Evolutionary conservation across 1,140 invertebrate genomes (phyloP), one percentile per base, ranked within the genome.

Genomic region (Mesaphorura yosii): DNA sequence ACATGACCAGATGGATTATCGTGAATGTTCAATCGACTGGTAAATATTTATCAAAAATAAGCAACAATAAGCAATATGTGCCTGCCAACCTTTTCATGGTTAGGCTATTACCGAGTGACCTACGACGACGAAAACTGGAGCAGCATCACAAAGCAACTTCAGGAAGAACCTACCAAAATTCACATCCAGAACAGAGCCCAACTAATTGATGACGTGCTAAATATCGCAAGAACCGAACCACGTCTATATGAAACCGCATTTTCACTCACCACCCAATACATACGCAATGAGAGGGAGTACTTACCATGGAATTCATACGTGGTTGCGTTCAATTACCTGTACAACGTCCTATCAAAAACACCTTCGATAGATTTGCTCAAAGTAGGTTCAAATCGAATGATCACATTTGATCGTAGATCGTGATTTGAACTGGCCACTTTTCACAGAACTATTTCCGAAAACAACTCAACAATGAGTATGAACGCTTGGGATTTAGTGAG

Each of bases 81-180:
- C 28, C 4, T 10, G 6, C 23, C 28, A 46, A 54, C n/a, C 47
- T 3, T 34, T 40, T 40, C 31, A 44, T 55, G 65, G 60, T 29
- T 67, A 77, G 84, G 84, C 17, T 88, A 85, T 59, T 90, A 88
- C 66, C 75, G 84, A 40, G 80, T 88, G 0, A 87, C 88, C 65
- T 89, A 89, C 63, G 86, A 90, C 55, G 62, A 72, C 15, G 31
- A n/a, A 41, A 61, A 50, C 23, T 61, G 44, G 41, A 20, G 2
- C n/a, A 23, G 15, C 25, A 58, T 53, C 53, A 53, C 22, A 42
- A 37, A 2, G 10, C 48, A 56, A 22, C 27, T 56, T n/a, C 10
- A 45, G 12, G 17, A 48, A 4, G 23, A 50, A 10, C 38, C 37
- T 12, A 27, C n/a, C 0, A 27, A 34, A 10, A 62, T 62, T 38